A percentile compares a stretch with the other conserved stretches of the same genome.
phyloP scores from a whole-genome alignment of 1,140 invertebrate genomes.

The Yoshiicerus persimilis region DNA sequence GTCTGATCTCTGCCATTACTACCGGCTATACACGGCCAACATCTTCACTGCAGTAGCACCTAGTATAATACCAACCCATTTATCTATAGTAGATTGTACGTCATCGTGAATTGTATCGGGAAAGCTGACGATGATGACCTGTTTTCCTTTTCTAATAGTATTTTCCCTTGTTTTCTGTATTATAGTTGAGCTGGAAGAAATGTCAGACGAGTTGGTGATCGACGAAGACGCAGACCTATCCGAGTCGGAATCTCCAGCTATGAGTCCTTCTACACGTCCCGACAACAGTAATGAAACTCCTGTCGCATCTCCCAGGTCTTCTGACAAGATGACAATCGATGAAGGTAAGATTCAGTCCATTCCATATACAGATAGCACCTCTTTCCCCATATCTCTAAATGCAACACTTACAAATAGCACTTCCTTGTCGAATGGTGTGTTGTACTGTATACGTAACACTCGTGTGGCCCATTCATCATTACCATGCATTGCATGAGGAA shows the following conservation, averaged over 20 bases:
- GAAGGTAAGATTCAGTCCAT: slow-evolving; percentile 44
- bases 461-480: not conserved
- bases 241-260: slow-evolving; percentile 34
- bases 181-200: slow-evolving; percentile 39
- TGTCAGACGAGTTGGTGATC: slow-evolving; percentile 41
- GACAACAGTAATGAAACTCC: slow-evolving; percentile 23
- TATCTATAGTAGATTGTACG: not conserved
- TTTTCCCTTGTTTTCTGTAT: slow-evolving; percentile 21
- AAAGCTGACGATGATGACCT: slow-evolving; percentile 31
- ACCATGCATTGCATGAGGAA: slow-evolving; percentile 17
- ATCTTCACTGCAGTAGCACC: not conserved
- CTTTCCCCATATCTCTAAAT: not conserved
- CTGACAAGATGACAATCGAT: slow-evolving; percentile 48
- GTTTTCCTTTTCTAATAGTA: slow-evolving; percentile 32
- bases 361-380: too few species aligned
- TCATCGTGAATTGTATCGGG: not conserved
- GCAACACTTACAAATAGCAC: not conserved
- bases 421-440: not conserved
- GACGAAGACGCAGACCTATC: slow-evolving; percentile 39
- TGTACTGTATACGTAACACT: not conserved
- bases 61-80: not conserved
- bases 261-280: slow-evolving; percentile 43
- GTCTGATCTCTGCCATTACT: not conserved
- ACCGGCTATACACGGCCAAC: not conserved
- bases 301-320: slow-evolving; percentile 32